A percentile compares a stretch with the other conserved stretches of the same genome.
Evolutionary conservation across 1,140 invertebrate species (phyloP).

Genomic region (Hormaphis cornu): DNA sequence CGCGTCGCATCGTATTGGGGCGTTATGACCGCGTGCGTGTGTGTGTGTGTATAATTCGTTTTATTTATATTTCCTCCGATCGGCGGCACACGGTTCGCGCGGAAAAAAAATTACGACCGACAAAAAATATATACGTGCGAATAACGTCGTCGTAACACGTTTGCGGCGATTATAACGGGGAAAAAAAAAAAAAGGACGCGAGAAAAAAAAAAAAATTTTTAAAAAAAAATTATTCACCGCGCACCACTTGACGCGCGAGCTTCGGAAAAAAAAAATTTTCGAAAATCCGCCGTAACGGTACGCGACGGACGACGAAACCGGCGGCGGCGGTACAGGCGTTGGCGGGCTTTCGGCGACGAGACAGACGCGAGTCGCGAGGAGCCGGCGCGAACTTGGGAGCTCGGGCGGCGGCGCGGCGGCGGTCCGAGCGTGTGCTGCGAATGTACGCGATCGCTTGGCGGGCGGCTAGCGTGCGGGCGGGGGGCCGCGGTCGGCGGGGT

Average conservation of each 20-base stretch:
- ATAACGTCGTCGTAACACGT: too few species aligned
- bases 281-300: neutral
- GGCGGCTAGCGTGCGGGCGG: neutral
- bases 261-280: neutral
- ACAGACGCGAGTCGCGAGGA: conserved; percentile 14
- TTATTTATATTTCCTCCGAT: neutral
- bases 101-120: neutral
- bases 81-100: neutral
- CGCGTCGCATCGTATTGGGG: too few species aligned
- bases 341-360: conserved; percentile 19
- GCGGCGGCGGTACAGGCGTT: neutral
- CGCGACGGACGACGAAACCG: neutral
- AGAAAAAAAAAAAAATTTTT: too few species aligned
- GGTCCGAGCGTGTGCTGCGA: conserved; percentile 28
- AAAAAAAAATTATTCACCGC: too few species aligned
- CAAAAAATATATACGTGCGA: neutral
- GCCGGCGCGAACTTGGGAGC: conserved; percentile 27
- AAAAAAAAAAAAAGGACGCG: too few species aligned
- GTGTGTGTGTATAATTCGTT: neutral
- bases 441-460: conserved; percentile 20
- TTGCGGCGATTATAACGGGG: too few species aligned
- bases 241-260: too few species aligned
- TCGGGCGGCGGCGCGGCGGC: conserved; percentile 23
- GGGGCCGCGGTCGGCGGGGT: conserved; percentile 4
- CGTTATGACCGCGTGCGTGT: too few species aligned